Evolutionary conservation across 2,888 invertebrate species (phyloP), one percentile per base, ranked within the genome.

Genomic region (Brachyopa scutellaris): DNA sequence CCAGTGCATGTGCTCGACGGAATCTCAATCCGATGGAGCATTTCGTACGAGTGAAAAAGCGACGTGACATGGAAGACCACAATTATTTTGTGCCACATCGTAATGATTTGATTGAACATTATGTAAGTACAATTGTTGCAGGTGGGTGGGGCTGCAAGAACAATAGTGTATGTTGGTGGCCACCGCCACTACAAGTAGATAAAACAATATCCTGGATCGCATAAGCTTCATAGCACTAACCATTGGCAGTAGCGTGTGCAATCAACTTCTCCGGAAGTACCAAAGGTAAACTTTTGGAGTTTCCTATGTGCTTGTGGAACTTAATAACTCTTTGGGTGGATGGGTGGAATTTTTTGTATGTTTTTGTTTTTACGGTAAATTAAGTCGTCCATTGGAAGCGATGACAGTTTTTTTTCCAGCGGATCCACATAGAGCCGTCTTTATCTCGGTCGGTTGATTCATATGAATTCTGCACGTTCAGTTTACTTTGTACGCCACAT

Each of bases 41-140:
- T 91, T 99, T 98, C 91, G 96, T 99, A 72, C 93, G 98, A 86
- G 97, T 97, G 85, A 97, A 97, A 92, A 97, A 97, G 90, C 94
- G 97, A 86, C 94, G 96, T 85, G 97, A 98, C 88, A 96, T 97
- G 95, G 97, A 97, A 90, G 97, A 97, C 91, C 97, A 97, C 91
- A 97, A 97, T 92, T 98, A 97, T 92, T 97, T 97, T 91, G 97
- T 98, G 88, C 98, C 98, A 78, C 97, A 97, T 90, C 94, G 97
- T 87, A 95, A 96, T 88, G 97, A 98, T 91, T 94, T 96, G 88
- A 97, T 99, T 88, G 98, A 98, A 91, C 97, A 97, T 90, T 97
- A 97, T 91, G 97, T 98, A 91, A 95, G 96, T 94, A 85, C 49
- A 64, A 66, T 61, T 72, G 61, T 76, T 59, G 15, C 49, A 76